phyloP scores from a whole-genome alignment of 2,888 invertebrate species.

The Trissolcus japonicus region DNA sequence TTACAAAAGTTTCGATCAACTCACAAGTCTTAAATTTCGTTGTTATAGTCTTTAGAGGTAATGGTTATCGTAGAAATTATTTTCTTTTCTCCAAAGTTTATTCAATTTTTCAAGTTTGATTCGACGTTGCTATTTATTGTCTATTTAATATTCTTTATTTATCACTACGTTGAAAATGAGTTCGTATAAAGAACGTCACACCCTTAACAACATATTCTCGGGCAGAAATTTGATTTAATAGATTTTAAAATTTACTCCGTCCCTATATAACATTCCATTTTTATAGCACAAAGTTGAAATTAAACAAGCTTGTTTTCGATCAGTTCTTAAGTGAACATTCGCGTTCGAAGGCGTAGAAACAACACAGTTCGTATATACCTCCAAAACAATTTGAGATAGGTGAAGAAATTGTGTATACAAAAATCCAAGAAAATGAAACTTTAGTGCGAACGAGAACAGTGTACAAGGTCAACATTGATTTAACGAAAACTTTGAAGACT shows the following conservation, averaged over 20 bases:
- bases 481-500: background rate
- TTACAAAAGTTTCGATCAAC: background rate
- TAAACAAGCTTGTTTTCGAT: too few relatives aligned
- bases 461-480: background rate
- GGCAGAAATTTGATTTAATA: background rate
- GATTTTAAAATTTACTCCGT: constrained; percentile 1
- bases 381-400: too few relatives aligned
- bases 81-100: too few relatives aligned
- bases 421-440: background rate
- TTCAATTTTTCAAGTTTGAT: too few relatives aligned
- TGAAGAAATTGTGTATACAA: too few relatives aligned
- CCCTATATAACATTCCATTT: constrained; percentile 5
- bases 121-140: background rate
- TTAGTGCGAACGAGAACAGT: background rate
- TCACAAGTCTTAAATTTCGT: background rate
- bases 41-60: background rate
- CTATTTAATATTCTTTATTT: background rate
- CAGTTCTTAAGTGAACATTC: too few relatives aligned
- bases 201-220: background rate
- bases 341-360: too few relatives aligned
- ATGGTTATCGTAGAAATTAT: background rate
- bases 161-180: background rate
- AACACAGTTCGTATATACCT: too few relatives aligned
- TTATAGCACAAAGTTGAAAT: background rate
- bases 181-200: background rate